A percentile compares a stretch with the other conserved stretches of the same genome.
Conservation (phyloP, 2,888 invertebrate genomes). For the Polylopha cassiicola region DNA sequence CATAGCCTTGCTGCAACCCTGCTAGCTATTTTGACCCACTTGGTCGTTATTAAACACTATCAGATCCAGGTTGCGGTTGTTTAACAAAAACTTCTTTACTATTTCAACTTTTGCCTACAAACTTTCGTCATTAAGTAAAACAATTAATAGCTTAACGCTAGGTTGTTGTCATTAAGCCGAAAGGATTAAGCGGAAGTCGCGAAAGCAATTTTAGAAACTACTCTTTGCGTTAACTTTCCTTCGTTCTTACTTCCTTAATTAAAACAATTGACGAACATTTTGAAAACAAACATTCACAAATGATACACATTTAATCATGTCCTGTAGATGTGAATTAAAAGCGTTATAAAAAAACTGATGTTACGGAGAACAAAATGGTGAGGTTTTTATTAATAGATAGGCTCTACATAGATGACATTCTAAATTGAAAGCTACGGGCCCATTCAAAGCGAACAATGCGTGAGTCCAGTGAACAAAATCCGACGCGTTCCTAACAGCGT, state of each 20-base stretch:
- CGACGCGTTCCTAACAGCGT: too few species aligned
- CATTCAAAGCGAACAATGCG: too few species aligned
- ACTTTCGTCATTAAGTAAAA: slow-evolving; percentile 55
- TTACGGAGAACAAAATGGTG: too few species aligned
- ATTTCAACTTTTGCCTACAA: slow-evolving; percentile 41
- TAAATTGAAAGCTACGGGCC: too few species aligned
- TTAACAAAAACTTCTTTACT: slow-evolving; percentile 35
- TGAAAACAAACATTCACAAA: too few species aligned
- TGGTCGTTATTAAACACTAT: slow-evolving; percentile 38
- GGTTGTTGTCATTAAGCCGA: slow-evolving; percentile 14
- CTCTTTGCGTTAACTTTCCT: slow-evolving; percentile 13
- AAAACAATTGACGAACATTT: too few species aligned
- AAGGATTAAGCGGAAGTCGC: slow-evolving; percentile 13
- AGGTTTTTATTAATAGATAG: too few species aligned
- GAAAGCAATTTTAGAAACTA: slow-evolving; percentile 17
- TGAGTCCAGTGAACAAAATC: too few species aligned
- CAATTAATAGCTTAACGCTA: slow-evolving; percentile 45
- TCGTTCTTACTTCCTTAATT: slow-evolving; percentile 14
- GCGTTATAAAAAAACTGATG: too few species aligned
- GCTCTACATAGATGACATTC: too few species aligned
- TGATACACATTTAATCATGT: too few species aligned
- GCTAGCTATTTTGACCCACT: slow-evolving; percentile 43
- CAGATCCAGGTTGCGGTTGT: slow-evolving; percentile 47
- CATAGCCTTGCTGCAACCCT: slow-evolving; percentile 34
- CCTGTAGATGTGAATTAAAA: too few species aligned